Evolutionary conservation across 2,797 vertebrate genomes (phyloP).

Genomic region (Balearica regulorum): DNA sequence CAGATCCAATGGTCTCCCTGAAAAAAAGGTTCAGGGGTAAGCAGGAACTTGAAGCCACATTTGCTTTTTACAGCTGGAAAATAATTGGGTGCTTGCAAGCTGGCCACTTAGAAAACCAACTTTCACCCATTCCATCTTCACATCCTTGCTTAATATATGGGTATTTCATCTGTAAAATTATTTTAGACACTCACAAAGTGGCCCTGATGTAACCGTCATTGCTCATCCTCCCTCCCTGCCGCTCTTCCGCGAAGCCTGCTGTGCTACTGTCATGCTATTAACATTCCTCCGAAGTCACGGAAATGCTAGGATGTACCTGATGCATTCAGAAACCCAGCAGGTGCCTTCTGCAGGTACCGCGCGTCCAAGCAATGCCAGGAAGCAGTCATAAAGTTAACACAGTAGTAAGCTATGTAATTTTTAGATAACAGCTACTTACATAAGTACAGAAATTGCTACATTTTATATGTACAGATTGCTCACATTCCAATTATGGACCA

Average conservation of each 20-base stretch:
- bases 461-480: constrained; percentile 36
- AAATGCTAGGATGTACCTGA: constrained; percentile 52
- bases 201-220: constrained; percentile 19
- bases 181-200: constrained; percentile 31
- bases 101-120: background rate
- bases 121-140: background rate
- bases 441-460: constrained; percentile 63
- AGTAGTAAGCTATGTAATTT: constrained; percentile 59
- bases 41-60: background rate
- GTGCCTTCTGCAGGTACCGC: constrained; percentile 39
- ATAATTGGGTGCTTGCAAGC: background rate
- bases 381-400: constrained; percentile 58
- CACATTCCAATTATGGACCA: constrained; percentile 55
- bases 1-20: background rate
- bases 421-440: constrained; percentile 61
- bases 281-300: constrained; percentile 24
- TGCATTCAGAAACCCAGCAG: constrained; percentile 62
- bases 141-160: constrained; percentile 16
- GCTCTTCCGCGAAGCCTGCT: background rate
- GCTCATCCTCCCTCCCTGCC: constrained; percentile 4
- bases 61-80: constrained; percentile 5
- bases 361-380: constrained; percentile 35
- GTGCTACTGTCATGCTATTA: constrained; percentile 58
- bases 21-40: background rate
- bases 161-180: constrained; percentile 44